phyloP scores from a whole-genome alignment of 2,888 invertebrate species.

The Lasioglossum malachurum region DNA sequence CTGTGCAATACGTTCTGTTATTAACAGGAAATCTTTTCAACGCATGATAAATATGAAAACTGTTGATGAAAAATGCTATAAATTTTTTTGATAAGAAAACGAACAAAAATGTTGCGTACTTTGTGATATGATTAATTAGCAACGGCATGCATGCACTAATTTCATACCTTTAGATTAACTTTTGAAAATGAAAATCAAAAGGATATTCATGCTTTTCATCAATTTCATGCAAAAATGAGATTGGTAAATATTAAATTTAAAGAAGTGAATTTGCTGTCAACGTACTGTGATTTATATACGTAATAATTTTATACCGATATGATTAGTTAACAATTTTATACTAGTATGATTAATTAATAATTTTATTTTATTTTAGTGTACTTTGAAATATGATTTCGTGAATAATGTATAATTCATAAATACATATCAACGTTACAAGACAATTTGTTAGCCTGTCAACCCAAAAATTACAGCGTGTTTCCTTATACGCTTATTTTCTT shows the following conservation, averaged over 20 bases:
- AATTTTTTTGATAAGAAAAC: neutral
- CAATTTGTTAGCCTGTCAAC: neutral
- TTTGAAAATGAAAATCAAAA: neutral
- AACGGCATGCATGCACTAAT: neutral
- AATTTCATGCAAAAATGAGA: neutral
- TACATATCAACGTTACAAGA: neutral
- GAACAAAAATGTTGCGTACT: neutral
- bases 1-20: neutral
- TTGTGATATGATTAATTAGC: neutral
- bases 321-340: neutral
- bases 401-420: neutral
- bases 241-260: neutral
- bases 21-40: neutral
- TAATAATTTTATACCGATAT: neutral
- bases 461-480: neutral
- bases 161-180: neutral
- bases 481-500: neutral
- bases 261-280: neutral
- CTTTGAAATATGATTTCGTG: neutral
- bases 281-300: neutral
- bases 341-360: neutral
- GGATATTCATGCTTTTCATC: neutral
- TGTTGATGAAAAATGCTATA: neutral
- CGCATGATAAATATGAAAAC: neutral
- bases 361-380: neutral